phyloP scores from a whole-genome alignment of 2,888 invertebrate species.

The Orchestes rusci region DNA sequence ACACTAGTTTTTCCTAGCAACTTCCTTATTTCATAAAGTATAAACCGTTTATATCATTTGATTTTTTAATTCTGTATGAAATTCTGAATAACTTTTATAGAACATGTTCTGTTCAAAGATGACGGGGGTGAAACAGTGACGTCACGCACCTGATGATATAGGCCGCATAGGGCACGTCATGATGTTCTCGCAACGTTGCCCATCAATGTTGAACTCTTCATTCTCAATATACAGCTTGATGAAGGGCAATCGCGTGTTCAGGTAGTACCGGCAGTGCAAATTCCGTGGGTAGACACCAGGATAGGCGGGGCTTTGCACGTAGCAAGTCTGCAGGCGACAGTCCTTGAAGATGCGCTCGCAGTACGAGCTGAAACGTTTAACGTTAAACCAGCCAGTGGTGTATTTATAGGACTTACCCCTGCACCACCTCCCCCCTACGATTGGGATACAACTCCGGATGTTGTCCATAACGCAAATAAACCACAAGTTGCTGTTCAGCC shows the following conservation, averaged over 20 bases:
- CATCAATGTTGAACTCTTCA: constrained; percentile 90
- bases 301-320: constrained; percentile 89
- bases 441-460: constrained; percentile 90
- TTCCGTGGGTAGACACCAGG: constrained; percentile 89
- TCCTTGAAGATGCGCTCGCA: constrained; percentile 84
- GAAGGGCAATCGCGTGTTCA: constrained; percentile 82
- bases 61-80: no score
- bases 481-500: constrained; percentile 86
- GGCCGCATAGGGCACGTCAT: constrained; percentile 93
- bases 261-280: constrained; percentile 82
- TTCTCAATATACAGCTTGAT: constrained; percentile 88
- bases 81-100: no score
- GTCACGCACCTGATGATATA: constrained; percentile 80
- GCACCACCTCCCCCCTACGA: constrained; percentile 78
- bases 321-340: constrained; percentile 84
- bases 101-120: no score
- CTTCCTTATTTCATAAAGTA: no score
- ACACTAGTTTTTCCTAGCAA: no score
- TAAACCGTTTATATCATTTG: no score
- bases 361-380: constrained; percentile 69
- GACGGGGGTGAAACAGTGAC: no score
- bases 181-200: constrained; percentile 88
- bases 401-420: constrained; percentile 64
- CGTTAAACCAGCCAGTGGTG: no score
- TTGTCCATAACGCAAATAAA: constrained; percentile 85